Evolutionary conservation across 2,888 invertebrate species (phyloP).

Genomic region (Drosophila niveifrons): DNA sequence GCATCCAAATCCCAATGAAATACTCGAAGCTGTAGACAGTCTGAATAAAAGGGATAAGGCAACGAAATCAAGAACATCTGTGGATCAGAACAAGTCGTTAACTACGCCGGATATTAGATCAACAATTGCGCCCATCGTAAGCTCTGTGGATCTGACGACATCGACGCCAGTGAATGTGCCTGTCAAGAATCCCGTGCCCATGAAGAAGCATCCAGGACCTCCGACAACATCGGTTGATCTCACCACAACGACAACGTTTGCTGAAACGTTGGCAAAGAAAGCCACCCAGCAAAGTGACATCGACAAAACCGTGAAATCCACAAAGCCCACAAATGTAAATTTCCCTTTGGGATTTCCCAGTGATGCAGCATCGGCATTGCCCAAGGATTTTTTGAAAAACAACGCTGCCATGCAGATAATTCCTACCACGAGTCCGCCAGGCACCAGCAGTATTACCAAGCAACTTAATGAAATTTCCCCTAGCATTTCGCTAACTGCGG

Average conservation of each 20-base stretch:
- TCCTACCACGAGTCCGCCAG: constrained; percentile 77
- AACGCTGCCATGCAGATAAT: constrained; percentile 82
- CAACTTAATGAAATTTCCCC: constrained; percentile 81
- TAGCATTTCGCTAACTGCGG: constrained; percentile 80
- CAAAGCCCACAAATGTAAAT: constrained; percentile 26
- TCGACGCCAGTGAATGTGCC: constrained; percentile 2
- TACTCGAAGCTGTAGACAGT: constrained; percentile 31
- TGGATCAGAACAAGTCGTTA: constrained; percentile 24
- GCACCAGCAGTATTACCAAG: constrained; percentile 77
- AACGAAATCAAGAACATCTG: constrained; percentile 8
- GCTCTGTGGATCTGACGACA: constrained; percentile 46
- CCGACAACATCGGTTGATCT: constrained; percentile 34
- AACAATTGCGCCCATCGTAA: constrained; percentile 4
- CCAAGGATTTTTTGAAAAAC: constrained; percentile 55
- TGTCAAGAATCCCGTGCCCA: constrained; percentile 7
- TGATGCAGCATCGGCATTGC: constrained; percentile 21
- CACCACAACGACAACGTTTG: constrained; percentile 9
- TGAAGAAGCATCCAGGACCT: constrained; percentile 17
- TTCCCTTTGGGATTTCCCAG: constrained; percentile 26
- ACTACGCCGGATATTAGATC: constrained; percentile 12
- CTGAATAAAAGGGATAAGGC: constrained; percentile 32
- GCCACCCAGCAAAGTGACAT: constrained; percentile 5
- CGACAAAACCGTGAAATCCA: constrained; percentile 5
- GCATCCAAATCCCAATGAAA: constrained; percentile 25
- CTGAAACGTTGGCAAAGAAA: constrained; percentile 15